These are phyloP conservation scores for Fregata magnificens DNA, from an alignment of 2,113 vertebrate species.

Conservation along the genomic window DNA sequence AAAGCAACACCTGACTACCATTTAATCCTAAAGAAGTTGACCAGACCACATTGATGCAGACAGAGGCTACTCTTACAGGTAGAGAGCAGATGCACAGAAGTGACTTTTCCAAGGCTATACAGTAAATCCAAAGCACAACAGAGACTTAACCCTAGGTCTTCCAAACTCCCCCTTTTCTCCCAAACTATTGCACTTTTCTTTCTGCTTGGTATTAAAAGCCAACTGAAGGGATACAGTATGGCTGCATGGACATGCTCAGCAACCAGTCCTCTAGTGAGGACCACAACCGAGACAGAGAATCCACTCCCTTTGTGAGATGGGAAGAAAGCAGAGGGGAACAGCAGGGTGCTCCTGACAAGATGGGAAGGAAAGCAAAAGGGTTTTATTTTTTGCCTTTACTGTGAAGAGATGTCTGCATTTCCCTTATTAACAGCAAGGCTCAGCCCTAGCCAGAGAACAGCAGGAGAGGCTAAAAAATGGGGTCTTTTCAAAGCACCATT, in stretches of 20 bases:
- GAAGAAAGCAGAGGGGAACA: background rate
- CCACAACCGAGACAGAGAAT: background rate
- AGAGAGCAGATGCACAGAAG: background rate
- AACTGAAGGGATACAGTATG: background rate
- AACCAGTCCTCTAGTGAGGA: background rate
- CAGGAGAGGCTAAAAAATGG: background rate
- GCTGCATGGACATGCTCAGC: background rate
- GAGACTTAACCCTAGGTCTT: background rate
- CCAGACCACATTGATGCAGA: background rate
- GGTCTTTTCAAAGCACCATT: constrained; percentile 4
- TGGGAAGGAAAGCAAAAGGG: constrained; percentile 18
- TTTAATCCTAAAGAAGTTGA: background rate
- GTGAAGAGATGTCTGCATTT: constrained; percentile 19
- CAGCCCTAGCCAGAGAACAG: constrained; percentile 37
- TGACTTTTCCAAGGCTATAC: background rate
- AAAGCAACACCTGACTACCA: background rate
- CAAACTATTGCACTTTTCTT: background rate
- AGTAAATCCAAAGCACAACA: background rate
- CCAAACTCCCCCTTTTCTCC: background rate
- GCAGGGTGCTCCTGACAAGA: constrained; percentile 33
- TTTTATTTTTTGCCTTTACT: constrained; percentile 4
- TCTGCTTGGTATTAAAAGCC: background rate
- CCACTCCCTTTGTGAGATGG: background rate
- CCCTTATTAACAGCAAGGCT: constrained; percentile 31
- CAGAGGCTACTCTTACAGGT: background rate